Evolutionary conservation across 2,888 invertebrate genomes (phyloP), one percentile per base, ranked within the genome.

Genomic region (Cybosia mesomella): DNA sequence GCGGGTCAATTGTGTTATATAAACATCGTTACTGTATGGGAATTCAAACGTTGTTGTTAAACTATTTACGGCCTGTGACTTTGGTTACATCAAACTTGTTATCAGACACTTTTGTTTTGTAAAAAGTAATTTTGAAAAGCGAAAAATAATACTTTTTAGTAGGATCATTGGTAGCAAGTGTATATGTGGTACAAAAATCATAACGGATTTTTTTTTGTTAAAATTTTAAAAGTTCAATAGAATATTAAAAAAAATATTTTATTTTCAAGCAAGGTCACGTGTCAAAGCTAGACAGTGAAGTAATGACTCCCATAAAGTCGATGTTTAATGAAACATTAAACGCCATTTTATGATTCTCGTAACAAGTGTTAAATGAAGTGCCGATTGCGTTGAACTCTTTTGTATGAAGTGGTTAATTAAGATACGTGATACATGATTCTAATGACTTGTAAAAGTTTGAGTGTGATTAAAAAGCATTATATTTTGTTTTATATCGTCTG

Each of bases 381-480:
- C 66, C 18, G 39, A 67, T 71, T 69, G 81, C 79, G 79, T 79
- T 79, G 79, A 79, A 81, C 68, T 79, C 81, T 79, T 79, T 79
- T 81, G 58, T 78, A 78, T 72, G 22, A 21, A 36, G 13, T 18
- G 4, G 49, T 61, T 13, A 11, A 9, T 22, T 22, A 15, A 0
- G 11, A n/a, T 7, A 5, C 21, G 7, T 15, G 7, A 5, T 0
- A 22, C 36, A 22, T 36, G n/a, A 13, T 59, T 21, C 9, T 7
- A 15, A 22, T 49, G 18, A 49, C 49, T 43, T 43, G 11, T 36
- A 18, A 43, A 15, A 43, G 43, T 43, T 43, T 18, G 7, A 43
- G 18, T 18, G 5, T 43, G 18, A 18, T 1, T n/a, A 18, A 49
- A 49, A 49, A 5, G n/a, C 9, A 3, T 34, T 8, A 10, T 34